A percentile compares a stretch with the other conserved stretches of the same genome.
These are phyloP conservation scores for Archocentrus centrarchus DNA, from an alignment of 2,113 vertebrate genomes.

Conservation along the genomic window DNA sequence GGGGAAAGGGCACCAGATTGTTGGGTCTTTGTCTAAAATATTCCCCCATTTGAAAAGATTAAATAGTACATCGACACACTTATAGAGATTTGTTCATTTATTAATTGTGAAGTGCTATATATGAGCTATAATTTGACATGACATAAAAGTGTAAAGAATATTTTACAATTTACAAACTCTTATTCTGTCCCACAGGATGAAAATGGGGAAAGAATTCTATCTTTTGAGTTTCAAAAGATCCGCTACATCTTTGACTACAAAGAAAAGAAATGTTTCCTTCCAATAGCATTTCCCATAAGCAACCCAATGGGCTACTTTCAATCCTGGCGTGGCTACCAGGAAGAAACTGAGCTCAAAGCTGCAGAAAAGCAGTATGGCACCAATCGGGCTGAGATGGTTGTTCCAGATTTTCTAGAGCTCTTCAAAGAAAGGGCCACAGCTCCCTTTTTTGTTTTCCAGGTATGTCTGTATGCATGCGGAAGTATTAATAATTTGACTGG, in stretches of 20 bases:
- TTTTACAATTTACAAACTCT: not conserved
- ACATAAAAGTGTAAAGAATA: not conserved
- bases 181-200: slow-evolving; percentile 82
- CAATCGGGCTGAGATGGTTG: slow-evolving; percentile 96
- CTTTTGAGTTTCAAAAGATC: slow-evolving; percentile 97
- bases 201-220: slow-evolving; percentile 82
- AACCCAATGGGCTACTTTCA: slow-evolving; percentile 88
- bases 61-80: not conserved
- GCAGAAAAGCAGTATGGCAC: slow-evolving; percentile 90
- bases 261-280: slow-evolving; percentile 88
- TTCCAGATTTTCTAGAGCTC: slow-evolving; percentile 94
- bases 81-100: not conserved
- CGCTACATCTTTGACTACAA: slow-evolving; percentile 86
- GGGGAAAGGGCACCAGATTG: not conserved
- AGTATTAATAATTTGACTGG: not conserved
- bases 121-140: not conserved
- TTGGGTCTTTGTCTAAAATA: slow-evolving; percentile 1
- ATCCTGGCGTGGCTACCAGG: slow-evolving; percentile 89
- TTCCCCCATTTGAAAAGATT: not conserved
- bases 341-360: slow-evolving; percentile 87
- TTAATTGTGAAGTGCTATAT: not conserved
- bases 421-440: slow-evolving; percentile 95
- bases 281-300: slow-evolving; percentile 87
- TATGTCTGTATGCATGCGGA: slow-evolving; percentile 49
- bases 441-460: slow-evolving; percentile 98